Evolutionary conservation across 2,888 invertebrate species (phyloP), one percentile per base, ranked within the genome.

Genomic region (Zaprionus bogoriensis): DNA sequence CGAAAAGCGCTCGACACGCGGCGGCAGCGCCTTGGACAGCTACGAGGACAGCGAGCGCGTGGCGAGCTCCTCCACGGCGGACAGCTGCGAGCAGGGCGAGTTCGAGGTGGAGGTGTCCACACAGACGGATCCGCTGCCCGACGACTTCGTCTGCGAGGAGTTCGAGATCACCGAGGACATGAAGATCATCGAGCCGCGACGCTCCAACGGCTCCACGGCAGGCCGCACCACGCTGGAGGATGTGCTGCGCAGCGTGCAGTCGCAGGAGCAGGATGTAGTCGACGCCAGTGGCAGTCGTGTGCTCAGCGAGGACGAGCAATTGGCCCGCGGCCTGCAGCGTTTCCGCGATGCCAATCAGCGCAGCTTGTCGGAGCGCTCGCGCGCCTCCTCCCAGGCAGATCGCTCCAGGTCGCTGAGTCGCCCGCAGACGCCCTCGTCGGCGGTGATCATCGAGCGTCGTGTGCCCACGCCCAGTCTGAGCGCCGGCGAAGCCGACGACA

Each of bases 91-190:
- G 14, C 87, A 85, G 47, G 74, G 75, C 5, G 88, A 89, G 20
- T 88, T 84, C 44, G 88, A 86, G 55, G 94, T 94, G 20, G 95
- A 95, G 86, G 94, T 95, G 4, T 96, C 95, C 0, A 96, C 96
- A 0, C 96, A 97, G 91, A 97, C 96, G 0, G 96, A 97, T 90
- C 96, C 96, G 0, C 89, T 96, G 39, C 95, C 96, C 0, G 96
- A 96, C 77, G 96, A 96, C 77, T 93, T 95, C 59, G 93, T 93
- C 69, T 94, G 94, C 86, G 95, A 95, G 84, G 91, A 91, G 28
- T 90, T 91, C 41, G 90, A 91, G 68, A 90, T 90, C 42, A 91
- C 91, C 2, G 90, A 89, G 25, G 90, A 91, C 38, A 90, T 90
- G 90, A 88, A 88, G 45, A 69, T 90, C 17, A 90, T 91, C 12